Conservation (phyloP, 1,140 invertebrate genomes). For the Tetragnatha versicolor region DNA sequence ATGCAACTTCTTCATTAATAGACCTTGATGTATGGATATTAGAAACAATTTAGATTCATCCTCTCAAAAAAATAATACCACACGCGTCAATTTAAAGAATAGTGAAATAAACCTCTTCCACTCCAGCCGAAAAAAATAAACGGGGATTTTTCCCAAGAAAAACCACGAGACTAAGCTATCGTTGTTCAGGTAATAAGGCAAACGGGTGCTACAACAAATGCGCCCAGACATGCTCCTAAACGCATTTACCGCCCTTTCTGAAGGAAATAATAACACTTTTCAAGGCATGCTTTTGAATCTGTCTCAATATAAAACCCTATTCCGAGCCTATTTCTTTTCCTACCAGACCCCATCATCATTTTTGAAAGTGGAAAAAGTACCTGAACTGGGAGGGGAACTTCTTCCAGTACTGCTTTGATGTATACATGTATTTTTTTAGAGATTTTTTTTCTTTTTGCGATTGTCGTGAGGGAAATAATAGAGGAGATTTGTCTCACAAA, state of each 20-base stretch:
- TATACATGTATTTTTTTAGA: neutral
- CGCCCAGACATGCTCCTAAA: neutral
- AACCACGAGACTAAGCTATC: neutral
- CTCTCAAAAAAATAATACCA: too few relatives aligned
- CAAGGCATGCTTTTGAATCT: slow-evolving; percentile 41
- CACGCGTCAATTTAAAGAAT: too few relatives aligned
- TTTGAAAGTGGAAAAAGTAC: neutral
- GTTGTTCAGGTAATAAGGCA: neutral
- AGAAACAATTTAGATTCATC: too few relatives aligned
- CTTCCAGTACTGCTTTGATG: neutral
- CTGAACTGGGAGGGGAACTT: neutral
- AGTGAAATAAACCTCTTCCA: too few relatives aligned
- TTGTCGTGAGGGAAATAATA: slow-evolving; percentile 35
- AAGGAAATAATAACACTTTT: slow-evolving; percentile 47
- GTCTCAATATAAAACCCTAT: slow-evolving; percentile 29
- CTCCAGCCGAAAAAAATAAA: too few relatives aligned
- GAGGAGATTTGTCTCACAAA: slow-evolving; percentile 36
- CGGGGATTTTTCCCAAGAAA: too few relatives aligned
- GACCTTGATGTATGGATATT: too few relatives aligned
- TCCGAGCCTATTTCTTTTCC: slow-evolving; percentile 29
- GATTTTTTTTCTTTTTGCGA: neutral
- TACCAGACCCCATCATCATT: slow-evolving; percentile 41
- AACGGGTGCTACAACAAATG: slow-evolving; percentile 28
- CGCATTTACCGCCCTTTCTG: slow-evolving; percentile 13
- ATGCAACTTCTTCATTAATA: too few relatives aligned